Base-by-base conservation (phyloP, 2,888 invertebrate species). In the Sphaerophoria taeniata region DNA sequence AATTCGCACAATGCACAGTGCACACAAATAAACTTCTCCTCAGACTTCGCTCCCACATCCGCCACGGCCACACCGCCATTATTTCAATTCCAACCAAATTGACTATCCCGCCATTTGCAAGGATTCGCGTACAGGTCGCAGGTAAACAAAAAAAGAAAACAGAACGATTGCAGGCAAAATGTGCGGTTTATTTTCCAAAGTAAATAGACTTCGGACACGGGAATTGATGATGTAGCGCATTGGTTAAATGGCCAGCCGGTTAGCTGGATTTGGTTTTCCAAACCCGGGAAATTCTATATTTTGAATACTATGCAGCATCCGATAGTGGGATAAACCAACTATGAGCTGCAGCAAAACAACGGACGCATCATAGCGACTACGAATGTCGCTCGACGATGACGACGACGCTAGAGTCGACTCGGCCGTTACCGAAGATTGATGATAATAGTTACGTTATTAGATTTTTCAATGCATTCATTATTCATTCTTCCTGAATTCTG, bases 381-480 rank as follows among this genome's bases (percentile, higher is more conserved):
- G 63, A 71, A 65, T 69, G 47, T 63, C 73, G 71, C 71, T 11
- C 36, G 47, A 56, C 6, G 36, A 51, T n/a, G 61, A 43, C 70
- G 71, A 61, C 72, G 80, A 70, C 24, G 61, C 75, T 76, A 81
- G 73, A 81, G 76, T 81, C 85, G 80, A 24, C 80, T 69, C 67
- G 61, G 61, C 72, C 49, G 69, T 82, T 82, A 67, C 82, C 31
- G 63, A 85, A 85, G 85, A 85, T 85, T 85, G 81, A 85, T 85
- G 85, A 60, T 81, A 85, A 85, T 85, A 81, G 85, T 85, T 85
- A 58, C 58, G 85, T 85, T 85, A 85, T 85, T 81, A 85, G 85
- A 85, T 81, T 77, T 85, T 81, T 77, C 85, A 81, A 85, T 85
- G 85, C 81, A 81, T 81, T 81, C 85, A 85, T 85, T 85, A 81